Base-by-base conservation (phyloP, 2,888 invertebrate species). In the Blastobasis adustella region DNA sequence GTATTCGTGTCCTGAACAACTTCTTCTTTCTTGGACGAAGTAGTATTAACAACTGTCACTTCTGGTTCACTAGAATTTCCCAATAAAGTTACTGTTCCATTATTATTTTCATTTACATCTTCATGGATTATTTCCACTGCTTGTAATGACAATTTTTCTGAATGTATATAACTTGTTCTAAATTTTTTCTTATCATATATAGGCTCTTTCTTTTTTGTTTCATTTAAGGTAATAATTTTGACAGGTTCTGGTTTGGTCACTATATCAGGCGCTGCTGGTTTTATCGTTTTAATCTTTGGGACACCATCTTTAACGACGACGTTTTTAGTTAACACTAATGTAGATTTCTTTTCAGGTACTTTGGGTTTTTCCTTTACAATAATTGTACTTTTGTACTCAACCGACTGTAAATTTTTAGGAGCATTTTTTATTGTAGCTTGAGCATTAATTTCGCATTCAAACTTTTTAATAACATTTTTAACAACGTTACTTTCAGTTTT, bases 281-380 rank as follows among this genome's bases (percentile, higher is more conserved):
- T 89, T 44, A 81, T 78, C n/a, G 78, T 78, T 74, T 79, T 89
- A 53, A 90, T 79, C 82, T 89, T 90, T 58, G 86, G 83, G 54
- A 89, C 77, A 53, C 89, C 89, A 61, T 90, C 89, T 62, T 82
- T 89, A 10, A 89, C 77, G 10, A 90, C 89, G 59, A 90, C 58
- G 64, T 89, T 89, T 73, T 90, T 90, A 46, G 89, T 88, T 80
- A 89, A 75, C 38, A 84, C 77, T 79, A 89, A 62, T 60, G 86
- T 81, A 60, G 89, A 83, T 75, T 89, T 90, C 67, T 91, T 91
- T 77, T 90, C 90, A 78, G 90, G 90, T 80, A 91, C 85, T 84
- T 89, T 90, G 46, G 91, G 90, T 82, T 91, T 91, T 71, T 87
- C 85, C 77, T 79, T 86, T 52, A 68, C 42, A 49, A 67, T 66